These are phyloP conservation scores for Corydoras maculifer DNA, from an alignment of 2,113 vertebrate species.

Conservation along the genomic window DNA sequence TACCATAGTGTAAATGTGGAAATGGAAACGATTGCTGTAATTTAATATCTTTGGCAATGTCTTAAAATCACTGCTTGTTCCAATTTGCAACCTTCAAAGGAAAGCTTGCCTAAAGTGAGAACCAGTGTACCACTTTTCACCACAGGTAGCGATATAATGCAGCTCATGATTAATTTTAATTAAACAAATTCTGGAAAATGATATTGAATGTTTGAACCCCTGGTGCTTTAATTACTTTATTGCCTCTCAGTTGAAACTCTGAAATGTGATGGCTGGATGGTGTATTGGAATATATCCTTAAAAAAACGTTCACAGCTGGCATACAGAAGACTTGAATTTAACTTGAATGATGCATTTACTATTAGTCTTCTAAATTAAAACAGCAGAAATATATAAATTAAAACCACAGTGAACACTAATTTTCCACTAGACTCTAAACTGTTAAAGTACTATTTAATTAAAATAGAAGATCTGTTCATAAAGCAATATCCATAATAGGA, in stretches of 20 bases:
- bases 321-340: slow-evolving; percentile 15
- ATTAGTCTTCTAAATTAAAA: too few species aligned
- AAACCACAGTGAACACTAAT: too few species aligned
- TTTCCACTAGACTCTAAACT: too few species aligned
- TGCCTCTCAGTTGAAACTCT: slow-evolving; percentile 51
- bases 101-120: slow-evolving; percentile 46
- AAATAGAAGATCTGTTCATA: too few species aligned
- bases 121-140: slow-evolving; percentile 63
- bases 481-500: too few species aligned
- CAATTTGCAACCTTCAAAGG: slow-evolving; percentile 43
- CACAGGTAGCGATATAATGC: slow-evolving; percentile 68
- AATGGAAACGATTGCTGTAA: slow-evolving; percentile 42
- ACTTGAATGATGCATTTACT: too few species aligned
- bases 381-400: too few species aligned
- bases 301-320: slow-evolving; percentile 51
- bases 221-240: slow-evolving; percentile 55
- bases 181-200: slow-evolving; percentile 68
- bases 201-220: slow-evolving; percentile 64
- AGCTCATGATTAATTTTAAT: slow-evolving; percentile 70
- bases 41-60: slow-evolving; percentile 45
- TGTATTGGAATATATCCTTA: slow-evolving; percentile 52
- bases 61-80: slow-evolving; percentile 47
- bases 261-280: slow-evolving; percentile 49
- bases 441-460: too few species aligned
- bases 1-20: slow-evolving; percentile 40